Evolutionary conservation across 2,797 vertebrate species (phyloP).

Genomic region (Coccyzus lansbergi): DNA sequence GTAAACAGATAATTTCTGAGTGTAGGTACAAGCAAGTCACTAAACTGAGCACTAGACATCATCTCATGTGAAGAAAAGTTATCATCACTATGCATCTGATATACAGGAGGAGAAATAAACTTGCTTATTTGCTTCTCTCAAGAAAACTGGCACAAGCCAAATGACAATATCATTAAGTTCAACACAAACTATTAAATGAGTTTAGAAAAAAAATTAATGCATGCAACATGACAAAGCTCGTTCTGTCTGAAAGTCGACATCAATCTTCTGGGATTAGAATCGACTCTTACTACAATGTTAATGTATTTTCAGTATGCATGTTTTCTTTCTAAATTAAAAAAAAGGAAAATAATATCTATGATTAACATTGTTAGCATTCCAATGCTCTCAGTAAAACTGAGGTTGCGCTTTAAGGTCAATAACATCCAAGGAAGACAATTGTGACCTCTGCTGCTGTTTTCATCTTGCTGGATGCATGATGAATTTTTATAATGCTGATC

Average conservation of each 20-base stretch:
- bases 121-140: neutral
- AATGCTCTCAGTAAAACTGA: neutral
- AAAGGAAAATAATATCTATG: neutral
- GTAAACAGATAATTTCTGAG: neutral
- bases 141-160: neutral
- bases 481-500: constrained; percentile 31
- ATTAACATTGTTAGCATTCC: neutral
- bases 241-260: neutral
- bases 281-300: neutral
- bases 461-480: neutral
- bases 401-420: constrained; percentile 6
- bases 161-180: neutral
- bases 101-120: no score
- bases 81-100: neutral
- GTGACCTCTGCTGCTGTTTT: neutral
- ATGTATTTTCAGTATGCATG: neutral
- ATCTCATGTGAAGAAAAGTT: neutral
- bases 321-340: neutral
- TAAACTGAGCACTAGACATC: neutral
- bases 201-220: neutral
- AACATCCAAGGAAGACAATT: neutral
- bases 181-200: neutral
- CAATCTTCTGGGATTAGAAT: neutral
- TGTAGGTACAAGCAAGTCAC: neutral
- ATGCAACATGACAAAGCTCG: neutral